A percentile compares a stretch with the other conserved stretches of the same genome.
Conservation (phyloP, 2,888 invertebrate genomes). For the Polia nebulosa region DNA sequence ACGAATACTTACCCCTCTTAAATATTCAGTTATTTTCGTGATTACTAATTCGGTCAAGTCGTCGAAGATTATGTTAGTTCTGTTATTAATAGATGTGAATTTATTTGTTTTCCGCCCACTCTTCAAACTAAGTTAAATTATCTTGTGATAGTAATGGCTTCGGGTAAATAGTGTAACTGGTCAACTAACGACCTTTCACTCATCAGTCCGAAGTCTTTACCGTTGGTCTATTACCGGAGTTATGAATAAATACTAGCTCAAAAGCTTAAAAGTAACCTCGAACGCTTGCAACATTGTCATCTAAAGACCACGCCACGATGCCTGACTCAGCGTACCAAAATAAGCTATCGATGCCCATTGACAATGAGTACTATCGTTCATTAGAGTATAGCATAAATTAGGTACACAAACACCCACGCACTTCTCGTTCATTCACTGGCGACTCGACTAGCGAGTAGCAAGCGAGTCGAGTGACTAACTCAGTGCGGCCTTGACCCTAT, state of each 20-base stretch:
- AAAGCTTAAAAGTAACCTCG: slow-evolving; percentile 10
- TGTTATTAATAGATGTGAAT: background rate
- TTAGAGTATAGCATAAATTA: slow-evolving; percentile 60
- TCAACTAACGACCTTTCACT: background rate
- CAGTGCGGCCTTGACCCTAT: slow-evolving; percentile 55
- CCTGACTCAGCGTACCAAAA: slow-evolving; percentile 52
- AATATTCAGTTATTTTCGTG: background rate
- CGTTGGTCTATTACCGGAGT: background rate
- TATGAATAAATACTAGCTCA: slow-evolving; percentile 19
- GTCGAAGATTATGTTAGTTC: background rate
- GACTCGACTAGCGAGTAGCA: slow-evolving; percentile 26
- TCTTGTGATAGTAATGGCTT: background rate
- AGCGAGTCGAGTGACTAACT: slow-evolving; percentile 42
- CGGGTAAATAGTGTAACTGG: background rate
- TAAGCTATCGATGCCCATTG: slow-evolving; percentile 56
- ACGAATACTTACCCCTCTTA: background rate
- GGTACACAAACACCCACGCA: slow-evolving; percentile 55
- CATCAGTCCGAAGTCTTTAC: background rate
- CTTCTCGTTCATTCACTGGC: slow-evolving; percentile 52
- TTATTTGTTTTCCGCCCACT: background rate
- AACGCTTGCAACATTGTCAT: slow-evolving; percentile 46
- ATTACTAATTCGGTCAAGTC: background rate
- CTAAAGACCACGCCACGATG: slow-evolving; percentile 56
- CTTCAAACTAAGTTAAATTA: background rate
- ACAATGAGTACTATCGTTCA: slow-evolving; percentile 63